Evolutionary conservation across 2,113 vertebrate genomes (phyloP).

Genomic region (Irena cyanogastra): DNA sequence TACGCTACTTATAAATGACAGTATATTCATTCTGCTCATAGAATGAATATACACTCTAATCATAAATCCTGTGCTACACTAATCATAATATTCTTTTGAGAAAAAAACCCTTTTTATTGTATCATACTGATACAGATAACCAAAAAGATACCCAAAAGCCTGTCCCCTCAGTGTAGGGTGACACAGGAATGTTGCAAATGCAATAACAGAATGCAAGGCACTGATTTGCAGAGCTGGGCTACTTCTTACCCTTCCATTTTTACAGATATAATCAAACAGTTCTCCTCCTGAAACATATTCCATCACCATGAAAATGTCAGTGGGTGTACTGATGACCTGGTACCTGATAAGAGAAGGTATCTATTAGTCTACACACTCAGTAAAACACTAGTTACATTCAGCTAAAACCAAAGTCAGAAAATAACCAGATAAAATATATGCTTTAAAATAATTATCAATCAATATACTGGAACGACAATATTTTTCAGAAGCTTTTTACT

Average conservation of each 20-base stretch:
- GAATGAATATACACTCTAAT: no score
- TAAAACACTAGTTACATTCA: neutral
- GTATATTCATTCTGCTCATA: neutral
- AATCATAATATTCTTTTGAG: neutral
- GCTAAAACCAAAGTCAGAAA: neutral
- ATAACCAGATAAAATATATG: neutral
- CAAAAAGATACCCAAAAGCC: neutral
- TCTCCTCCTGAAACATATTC: slow-evolving; percentile 98
- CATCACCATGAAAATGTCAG: slow-evolving; percentile 99
- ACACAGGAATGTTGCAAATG: neutral
- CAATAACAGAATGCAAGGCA: neutral
- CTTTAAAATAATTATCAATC: neutral
- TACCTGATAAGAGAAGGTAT: slow-evolving; percentile 80
- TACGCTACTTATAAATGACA: neutral
- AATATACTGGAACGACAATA: neutral
- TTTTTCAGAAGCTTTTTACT: neutral
- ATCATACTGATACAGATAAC: neutral
- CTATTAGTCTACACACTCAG: slow-evolving; percentile 15
- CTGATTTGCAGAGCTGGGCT: neutral
- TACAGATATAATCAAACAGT: slow-evolving; percentile 99
- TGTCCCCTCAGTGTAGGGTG: neutral
- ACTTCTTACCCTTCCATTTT: slow-evolving; percentile 94
- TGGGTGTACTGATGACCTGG: slow-evolving; percentile 98
- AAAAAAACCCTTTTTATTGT: neutral
- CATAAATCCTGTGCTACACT: neutral